phyloP scores from a whole-genome alignment of 2,113 vertebrate species.

The Pleuronectes platessa region DNA sequence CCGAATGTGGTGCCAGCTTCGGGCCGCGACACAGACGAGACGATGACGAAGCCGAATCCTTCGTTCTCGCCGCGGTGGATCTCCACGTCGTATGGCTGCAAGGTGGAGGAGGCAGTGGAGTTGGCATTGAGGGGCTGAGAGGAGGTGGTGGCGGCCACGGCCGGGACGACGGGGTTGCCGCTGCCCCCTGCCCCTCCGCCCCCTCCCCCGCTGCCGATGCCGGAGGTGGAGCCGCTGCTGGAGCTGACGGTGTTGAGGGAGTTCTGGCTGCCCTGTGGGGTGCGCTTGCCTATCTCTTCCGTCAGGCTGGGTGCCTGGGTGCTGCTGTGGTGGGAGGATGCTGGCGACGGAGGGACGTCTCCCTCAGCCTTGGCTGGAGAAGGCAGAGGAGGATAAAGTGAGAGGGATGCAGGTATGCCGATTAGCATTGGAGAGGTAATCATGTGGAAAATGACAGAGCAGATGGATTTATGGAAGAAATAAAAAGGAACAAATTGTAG shows the following conservation, averaged over 20 bases:
- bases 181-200: constrained; percentile 82
- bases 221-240: constrained; percentile 93
- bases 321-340: constrained; percentile 98
- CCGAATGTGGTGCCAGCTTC: constrained; percentile 97
- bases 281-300: constrained; percentile 91
- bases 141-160: constrained; percentile 25
- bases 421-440: not conserved
- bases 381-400: constrained; percentile 11
- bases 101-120: constrained; percentile 41
- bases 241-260: constrained; percentile 98
- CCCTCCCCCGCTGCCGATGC: constrained; percentile 87
- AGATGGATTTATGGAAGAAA: not conserved
- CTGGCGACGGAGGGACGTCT: constrained; percentile 93
- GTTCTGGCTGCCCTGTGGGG: constrained; percentile 97
- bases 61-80: constrained; percentile 95
- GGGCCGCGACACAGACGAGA: constrained; percentile 94
- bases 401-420: not conserved
- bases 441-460: not conserved
- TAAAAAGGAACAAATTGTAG: constrained; percentile 11
- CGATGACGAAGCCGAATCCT: constrained; percentile 98
- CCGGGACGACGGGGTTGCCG: constrained; percentile 72
- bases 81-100: constrained; percentile 96
- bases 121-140: constrained; percentile 80
- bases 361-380: constrained; percentile 86
- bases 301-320: constrained; percentile 94